Evolutionary conservation across 2,797 vertebrate genomes (phyloP), one percentile per base, ranked within the genome.

Genomic region (Urocyon cinereoargenteus): DNA sequence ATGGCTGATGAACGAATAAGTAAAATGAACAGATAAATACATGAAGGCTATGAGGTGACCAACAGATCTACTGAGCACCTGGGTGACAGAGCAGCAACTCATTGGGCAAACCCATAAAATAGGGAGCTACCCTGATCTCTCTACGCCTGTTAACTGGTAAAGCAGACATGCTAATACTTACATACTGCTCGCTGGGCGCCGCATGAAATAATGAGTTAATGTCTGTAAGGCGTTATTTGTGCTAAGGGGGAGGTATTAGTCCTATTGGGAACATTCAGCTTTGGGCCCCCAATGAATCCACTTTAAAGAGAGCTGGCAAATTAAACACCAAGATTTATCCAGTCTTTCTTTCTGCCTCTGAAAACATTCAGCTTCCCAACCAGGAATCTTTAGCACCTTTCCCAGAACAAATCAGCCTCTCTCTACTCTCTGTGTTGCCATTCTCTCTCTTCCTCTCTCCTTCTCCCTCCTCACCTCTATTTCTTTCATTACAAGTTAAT

Each of bases 201-300:
- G 86, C 77, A 45, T 49, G 93, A 96, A 90, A 97, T 93, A 95
- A 95, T 86, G 86, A 90, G 96, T 75, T 66, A 90, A 85, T n/a
- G 31, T 85, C 45, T 94, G 19, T 36, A 90, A 96, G n/a, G 90
- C 78, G 95, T 94, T 86, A 89, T 86, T 34, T 91, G 83, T 26
- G 91, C 66, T 96, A 95, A 90, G 79, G 90, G 73, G 84, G 36
- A 90, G 82, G 40, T n/a, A 84, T 73, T 68, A 79, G n/a, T 81
- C 73, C 75, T 57, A 89, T 86, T 73, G 57, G 83, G 72, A 84
- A 95, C 34, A 26, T 22, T 90, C 94, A 95, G 40, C 51, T 53
- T 85, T 94, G 85, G 45, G 90, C 36, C 49, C 28, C 84, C 81
- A 86, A 8, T 13, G 66, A 85, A 88, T 68, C 70, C 34, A 77